Percentiles rank a stretch among this genome's conserved stretches.
These are phyloP conservation scores for Diaprepes abbreviatus DNA, from an alignment of 2,888 invertebrate species.

Conservation along the genomic window DNA sequence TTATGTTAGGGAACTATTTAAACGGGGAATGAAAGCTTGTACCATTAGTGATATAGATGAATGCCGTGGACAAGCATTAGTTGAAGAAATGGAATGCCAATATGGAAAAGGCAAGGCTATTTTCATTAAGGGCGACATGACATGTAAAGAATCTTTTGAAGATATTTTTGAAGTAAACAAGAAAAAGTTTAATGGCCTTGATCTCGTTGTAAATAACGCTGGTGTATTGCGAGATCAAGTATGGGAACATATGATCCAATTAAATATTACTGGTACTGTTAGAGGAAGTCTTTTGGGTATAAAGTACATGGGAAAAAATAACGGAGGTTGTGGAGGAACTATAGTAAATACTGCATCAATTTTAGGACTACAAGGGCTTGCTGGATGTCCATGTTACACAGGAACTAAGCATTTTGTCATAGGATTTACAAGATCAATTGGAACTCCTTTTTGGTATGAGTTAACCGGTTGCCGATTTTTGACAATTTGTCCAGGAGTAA, in stretches of 20 bases:
- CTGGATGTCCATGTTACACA: conserved; percentile 72
- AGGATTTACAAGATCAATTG: conserved; percentile 70
- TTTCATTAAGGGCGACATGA: conserved; percentile 40
- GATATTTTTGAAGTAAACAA: conserved; percentile 37
- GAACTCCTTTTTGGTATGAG: conserved; percentile 57
- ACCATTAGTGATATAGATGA: conserved; percentile 47
- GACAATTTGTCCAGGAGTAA: conserved; percentile 66
- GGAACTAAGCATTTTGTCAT: conserved; percentile 72
- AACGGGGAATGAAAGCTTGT: conserved; percentile 60
- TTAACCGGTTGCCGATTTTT: conserved; percentile 64
- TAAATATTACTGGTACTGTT: conserved; percentile 57
- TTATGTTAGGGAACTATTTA: conserved; percentile 67
- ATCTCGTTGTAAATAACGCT: conserved; percentile 47
- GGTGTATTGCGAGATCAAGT: conserved; percentile 40
- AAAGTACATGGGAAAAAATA: conserved; percentile 72
- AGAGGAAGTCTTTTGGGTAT: conserved; percentile 70
- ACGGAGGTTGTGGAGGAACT: conserved; percentile 73
- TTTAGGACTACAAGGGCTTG: conserved; percentile 70
- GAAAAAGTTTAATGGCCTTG: conserved; percentile 41
- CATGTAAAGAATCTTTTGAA: conserved; percentile 36
- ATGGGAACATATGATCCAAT: conserved; percentile 44
- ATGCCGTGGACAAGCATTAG: conserved; percentile 26
- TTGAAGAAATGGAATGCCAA: conserved; percentile 38
- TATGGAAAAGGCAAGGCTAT: conserved; percentile 47
- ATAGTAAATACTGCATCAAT: conserved; percentile 77